A percentile compares a stretch with the other conserved stretches of the same genome.
These are phyloP conservation scores for Aphelocoma californica DNA, from an alignment of 2,797 vertebrate genomes.

Conservation along the genomic window DNA sequence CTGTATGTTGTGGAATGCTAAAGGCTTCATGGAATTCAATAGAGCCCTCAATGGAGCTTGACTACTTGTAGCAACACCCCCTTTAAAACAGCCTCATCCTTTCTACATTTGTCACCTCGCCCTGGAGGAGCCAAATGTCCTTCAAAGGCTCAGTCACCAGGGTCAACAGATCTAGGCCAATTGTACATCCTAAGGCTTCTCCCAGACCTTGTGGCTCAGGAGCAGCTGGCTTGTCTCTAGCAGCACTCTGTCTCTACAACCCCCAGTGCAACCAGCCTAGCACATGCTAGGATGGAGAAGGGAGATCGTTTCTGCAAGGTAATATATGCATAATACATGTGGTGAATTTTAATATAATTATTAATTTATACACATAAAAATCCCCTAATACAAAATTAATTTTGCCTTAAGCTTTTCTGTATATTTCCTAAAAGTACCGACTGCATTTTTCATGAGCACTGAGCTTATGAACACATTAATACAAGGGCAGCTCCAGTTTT, in stretches of 20 bases:
- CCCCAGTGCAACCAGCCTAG: neutral
- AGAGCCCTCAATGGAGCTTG: neutral
- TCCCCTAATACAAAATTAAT: conserved; percentile 39
- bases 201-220: neutral
- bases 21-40: neutral
- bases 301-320: neutral
- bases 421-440: neutral
- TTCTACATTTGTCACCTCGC: neutral
- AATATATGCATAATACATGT: conserved; percentile 2
- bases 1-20: neutral
- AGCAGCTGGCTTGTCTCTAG: neutral
- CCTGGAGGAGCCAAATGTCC: neutral
- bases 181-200: neutral
- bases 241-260: neutral
- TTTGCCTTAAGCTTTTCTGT: conserved; percentile 39
- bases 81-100: neutral
- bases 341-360: conserved; percentile 26
- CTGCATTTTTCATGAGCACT: conserved; percentile 26
- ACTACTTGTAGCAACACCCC: neutral
- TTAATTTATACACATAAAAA: conserved; percentile 47
- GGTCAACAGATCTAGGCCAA: neutral
- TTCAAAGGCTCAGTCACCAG: neutral
- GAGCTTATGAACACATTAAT: neutral
- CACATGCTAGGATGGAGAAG: neutral
- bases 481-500: neutral